Conservation (phyloP, 2,888 invertebrate genomes). For the Melieria picta region DNA sequence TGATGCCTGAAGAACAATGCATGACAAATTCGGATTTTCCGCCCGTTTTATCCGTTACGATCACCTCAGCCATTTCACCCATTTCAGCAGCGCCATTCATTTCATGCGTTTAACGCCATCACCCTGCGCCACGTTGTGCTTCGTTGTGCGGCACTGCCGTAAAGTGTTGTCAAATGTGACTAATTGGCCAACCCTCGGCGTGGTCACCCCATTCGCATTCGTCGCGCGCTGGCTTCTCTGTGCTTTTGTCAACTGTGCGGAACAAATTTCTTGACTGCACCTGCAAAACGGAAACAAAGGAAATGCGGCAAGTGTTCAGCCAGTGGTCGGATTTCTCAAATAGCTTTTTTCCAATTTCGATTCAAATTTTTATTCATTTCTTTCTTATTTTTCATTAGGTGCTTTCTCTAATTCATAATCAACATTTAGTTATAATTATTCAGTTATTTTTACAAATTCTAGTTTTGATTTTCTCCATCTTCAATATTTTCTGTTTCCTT, state of each 20-base stretch:
- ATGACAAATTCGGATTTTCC: conserved; percentile 65
- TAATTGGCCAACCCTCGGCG: conserved; percentile 35
- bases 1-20: conserved; percentile 59
- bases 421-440: conserved; percentile 46
- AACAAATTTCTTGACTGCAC: conserved; percentile 64
- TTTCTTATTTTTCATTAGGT: not conserved
- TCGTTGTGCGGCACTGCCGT: not conserved
- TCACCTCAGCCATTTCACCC: conserved; percentile 44
- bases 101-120: conserved; percentile 30
- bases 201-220: not conserved
- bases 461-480: conserved; percentile 56
- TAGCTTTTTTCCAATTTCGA: conserved; percentile 16
- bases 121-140: not conserved
- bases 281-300: conserved; percentile 53
- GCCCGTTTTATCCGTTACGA: conserved; percentile 52
- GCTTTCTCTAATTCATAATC: conserved; percentile 32
- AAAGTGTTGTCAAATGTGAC: conserved; percentile 46
- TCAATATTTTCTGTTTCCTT: conserved; percentile 21
- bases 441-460: conserved; percentile 55
- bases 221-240: conserved; percentile 36
- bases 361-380: conserved; percentile 34
- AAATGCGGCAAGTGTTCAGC: conserved; percentile 3
- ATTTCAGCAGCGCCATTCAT: conserved; percentile 42
- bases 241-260: conserved; percentile 63
- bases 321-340: conserved; percentile 7